Evolutionary conservation across 2,113 vertebrate genomes (phyloP).

Genomic region (Probosciger aterrimus): DNA sequence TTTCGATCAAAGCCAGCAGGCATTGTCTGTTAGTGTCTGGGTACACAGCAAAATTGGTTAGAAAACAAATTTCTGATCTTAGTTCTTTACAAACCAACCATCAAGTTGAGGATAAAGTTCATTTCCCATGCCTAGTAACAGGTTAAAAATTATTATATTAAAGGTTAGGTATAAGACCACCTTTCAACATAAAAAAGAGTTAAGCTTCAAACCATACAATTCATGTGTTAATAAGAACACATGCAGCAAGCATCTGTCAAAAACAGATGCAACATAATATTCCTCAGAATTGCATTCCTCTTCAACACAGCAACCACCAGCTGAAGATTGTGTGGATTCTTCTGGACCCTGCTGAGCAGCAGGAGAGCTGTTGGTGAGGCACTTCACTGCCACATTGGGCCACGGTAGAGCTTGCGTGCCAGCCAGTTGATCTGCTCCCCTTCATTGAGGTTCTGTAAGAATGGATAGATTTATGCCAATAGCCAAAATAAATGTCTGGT

Average conservation of each 20-base stretch:
- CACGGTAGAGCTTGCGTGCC: background rate
- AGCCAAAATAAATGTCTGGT: background rate
- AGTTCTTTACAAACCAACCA: background rate
- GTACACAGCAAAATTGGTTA: background rate
- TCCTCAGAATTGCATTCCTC: background rate
- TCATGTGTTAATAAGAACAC: background rate
- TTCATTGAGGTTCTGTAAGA: background rate
- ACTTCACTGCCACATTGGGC: background rate
- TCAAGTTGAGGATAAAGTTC: background rate
- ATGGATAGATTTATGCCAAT: background rate
- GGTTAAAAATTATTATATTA: background rate
- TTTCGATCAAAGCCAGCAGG: background rate
- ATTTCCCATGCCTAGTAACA: background rate
- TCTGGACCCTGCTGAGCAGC: background rate
- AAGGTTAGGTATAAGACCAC: background rate
- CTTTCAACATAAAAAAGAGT: background rate
- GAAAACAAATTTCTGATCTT: background rate
- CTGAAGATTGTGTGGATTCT: background rate
- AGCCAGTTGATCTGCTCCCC: background rate
- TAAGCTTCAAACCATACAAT: background rate
- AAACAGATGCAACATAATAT: background rate
- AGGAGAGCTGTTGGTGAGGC: background rate
- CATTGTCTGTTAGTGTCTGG: background rate
- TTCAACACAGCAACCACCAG: background rate
- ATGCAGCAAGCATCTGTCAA: background rate